phyloP scores from a whole-genome alignment of 2,888 invertebrate genomes.

The Tenthredo livida region DNA sequence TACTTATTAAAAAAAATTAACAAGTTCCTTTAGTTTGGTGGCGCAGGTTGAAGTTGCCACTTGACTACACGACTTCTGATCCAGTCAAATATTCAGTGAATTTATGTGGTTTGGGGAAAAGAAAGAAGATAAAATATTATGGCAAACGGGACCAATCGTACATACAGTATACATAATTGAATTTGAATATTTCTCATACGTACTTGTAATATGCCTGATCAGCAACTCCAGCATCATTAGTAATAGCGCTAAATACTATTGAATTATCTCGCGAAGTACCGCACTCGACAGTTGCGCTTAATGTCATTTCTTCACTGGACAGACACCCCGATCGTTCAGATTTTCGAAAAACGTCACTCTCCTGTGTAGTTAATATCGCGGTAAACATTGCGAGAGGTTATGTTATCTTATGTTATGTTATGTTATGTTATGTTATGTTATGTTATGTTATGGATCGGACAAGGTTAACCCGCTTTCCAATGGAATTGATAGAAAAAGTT shows the following conservation, averaged over 20 bases:
- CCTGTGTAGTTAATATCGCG: slow-evolving; percentile 77
- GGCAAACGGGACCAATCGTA: not conserved
- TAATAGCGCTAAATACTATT: slow-evolving; percentile 88
- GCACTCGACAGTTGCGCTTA: slow-evolving; percentile 85
- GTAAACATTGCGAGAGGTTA: slow-evolving; percentile 68
- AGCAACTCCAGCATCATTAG: slow-evolving; percentile 86
- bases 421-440: slow-evolving; percentile 64
- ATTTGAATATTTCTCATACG: slow-evolving; percentile 59
- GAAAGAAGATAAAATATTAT: slow-evolving; percentile 32
- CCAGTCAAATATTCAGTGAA: not conserved
- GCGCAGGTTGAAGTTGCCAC: not conserved
- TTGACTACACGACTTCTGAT: not conserved
- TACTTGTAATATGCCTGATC: slow-evolving; percentile 88
- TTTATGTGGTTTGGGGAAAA: not conserved
- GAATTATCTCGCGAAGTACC: slow-evolving; percentile 88
- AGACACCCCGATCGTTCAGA: slow-evolving; percentile 81
- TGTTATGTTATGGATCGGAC: slow-evolving; percentile 54
- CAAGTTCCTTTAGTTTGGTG: not conserved
- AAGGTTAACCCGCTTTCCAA: not conserved
- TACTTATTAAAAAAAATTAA: not conserved
- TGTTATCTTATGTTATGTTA: slow-evolving; percentile 68
- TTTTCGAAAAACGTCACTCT: slow-evolving; percentile 82
- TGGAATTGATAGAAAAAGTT: not conserved
- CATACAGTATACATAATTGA: not conserved
- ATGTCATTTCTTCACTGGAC: slow-evolving; percentile 84